phyloP scores from a whole-genome alignment of 2,888 invertebrate genomes.

The Selenia dentaria region DNA sequence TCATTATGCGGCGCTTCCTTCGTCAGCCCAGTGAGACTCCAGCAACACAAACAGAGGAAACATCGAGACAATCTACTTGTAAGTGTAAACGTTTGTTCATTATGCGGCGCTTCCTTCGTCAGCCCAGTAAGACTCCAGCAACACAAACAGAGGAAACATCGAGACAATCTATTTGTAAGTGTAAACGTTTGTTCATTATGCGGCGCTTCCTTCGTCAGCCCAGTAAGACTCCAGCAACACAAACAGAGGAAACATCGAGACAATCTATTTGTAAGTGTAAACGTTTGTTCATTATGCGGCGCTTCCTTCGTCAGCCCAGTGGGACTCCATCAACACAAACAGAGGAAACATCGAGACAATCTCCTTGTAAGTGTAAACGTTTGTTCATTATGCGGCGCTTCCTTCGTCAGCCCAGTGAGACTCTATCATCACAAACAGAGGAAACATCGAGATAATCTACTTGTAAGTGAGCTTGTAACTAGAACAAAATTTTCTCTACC shows the following conservation, averaged over 20 bases:
- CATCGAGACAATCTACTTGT: too few relatives aligned
- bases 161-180: too few relatives aligned
- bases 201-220: conserved; percentile 70
- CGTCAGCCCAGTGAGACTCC: conserved; percentile 63
- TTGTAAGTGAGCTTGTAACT: conserved; percentile 22
- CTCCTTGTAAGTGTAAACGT: too few relatives aligned
- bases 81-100: conserved; percentile 62
- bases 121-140: conserved; percentile 58
- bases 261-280: too few relatives aligned
- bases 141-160: conserved; percentile 60
- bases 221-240: conserved; percentile 60
- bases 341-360: too few relatives aligned
- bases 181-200: conserved; percentile 65
- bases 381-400: conserved; percentile 66
- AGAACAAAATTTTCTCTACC: too few relatives aligned
- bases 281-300: conserved; percentile 67
- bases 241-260: conserved; percentile 55
- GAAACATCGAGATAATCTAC: conserved; percentile 19
- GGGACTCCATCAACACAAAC: conserved; percentile 61
- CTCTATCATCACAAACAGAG: conserved; percentile 59
- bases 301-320: conserved; percentile 66
- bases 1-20: conserved; percentile 67
- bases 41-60: conserved; percentile 59
- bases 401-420: conserved; percentile 66
- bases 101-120: conserved; percentile 72